phyloP scores from a whole-genome alignment of 2,888 invertebrate species.

The Encarsia formosa region DNA sequence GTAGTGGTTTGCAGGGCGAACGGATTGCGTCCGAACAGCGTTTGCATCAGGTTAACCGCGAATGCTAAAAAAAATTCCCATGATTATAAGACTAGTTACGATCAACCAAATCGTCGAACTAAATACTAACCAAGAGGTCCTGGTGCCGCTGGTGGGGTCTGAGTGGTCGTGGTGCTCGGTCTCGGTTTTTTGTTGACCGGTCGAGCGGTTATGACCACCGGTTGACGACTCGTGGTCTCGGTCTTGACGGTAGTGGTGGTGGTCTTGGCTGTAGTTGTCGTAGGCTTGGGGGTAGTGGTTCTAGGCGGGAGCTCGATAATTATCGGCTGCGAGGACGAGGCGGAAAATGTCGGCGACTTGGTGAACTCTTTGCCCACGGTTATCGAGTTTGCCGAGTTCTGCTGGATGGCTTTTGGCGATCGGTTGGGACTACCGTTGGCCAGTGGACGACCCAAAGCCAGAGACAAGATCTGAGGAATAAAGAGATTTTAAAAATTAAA shows the following conservation, averaged over 20 bases:
- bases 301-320: conserved; percentile 41
- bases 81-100: neutral
- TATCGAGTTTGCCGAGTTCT: conserved; percentile 35
- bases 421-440: conserved; percentile 41
- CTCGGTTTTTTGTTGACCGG: conserved; percentile 38
- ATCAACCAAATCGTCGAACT: too few species aligned
- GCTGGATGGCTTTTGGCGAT: conserved; percentile 43
- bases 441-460: conserved; percentile 38
- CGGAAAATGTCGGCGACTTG: conserved; percentile 10
- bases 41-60: conserved; percentile 40
- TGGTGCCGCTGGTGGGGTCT: conserved; percentile 43
- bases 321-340: conserved; percentile 35
- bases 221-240: conserved; percentile 31
- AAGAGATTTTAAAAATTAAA: neutral
- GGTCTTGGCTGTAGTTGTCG: conserved; percentile 26
- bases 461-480: conserved; percentile 40
- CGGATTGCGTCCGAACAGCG: conserved; percentile 42
- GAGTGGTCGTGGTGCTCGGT: conserved; percentile 47
- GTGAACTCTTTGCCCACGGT: conserved; percentile 12
- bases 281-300: conserved; percentile 28
- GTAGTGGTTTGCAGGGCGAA: conserved; percentile 31
- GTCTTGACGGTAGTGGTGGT: conserved; percentile 34
- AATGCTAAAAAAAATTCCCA: conserved; percentile 10
- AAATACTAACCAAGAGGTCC: conserved; percentile 18
- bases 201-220: conserved; percentile 33